These are phyloP conservation scores for Struthio camelus DNA, from an alignment of 2,113 vertebrate species.

Conservation along the genomic window DNA sequence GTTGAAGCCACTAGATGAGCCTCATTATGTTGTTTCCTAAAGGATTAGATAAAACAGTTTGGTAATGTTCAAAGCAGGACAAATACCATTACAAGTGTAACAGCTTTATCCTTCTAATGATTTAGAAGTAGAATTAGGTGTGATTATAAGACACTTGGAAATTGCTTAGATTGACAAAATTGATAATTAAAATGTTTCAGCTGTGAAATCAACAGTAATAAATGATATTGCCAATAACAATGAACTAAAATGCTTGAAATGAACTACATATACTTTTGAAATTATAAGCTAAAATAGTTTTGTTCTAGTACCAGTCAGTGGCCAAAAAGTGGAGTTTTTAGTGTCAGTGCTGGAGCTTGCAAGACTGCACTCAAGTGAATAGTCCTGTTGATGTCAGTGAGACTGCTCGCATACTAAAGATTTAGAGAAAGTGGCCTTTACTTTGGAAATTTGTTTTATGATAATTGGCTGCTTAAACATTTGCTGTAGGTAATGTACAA, in stretches of 20 bases:
- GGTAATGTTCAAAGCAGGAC: slow-evolving; percentile 66
- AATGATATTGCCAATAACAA: neutral
- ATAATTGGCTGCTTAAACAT: neutral
- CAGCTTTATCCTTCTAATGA: slow-evolving; percentile 49
- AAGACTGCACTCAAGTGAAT: neutral
- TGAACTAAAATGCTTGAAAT: neutral
- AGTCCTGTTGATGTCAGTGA: neutral
- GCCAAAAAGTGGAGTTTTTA: neutral
- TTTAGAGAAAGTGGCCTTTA: neutral
- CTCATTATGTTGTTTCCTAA: slow-evolving; percentile 72
- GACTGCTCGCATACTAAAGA: neutral
- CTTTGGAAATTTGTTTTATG: neutral
- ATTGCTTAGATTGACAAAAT: neutral
- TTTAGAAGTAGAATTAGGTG: slow-evolving; percentile 33
- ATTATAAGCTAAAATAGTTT: neutral
- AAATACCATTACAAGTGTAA: slow-evolving; percentile 60
- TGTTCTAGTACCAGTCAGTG: neutral
- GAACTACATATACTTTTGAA: neutral
- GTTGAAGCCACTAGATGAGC: slow-evolving; percentile 77
- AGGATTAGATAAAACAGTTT: slow-evolving; percentile 75
- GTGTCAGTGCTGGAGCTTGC: neutral
- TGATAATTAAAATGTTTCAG: neutral
- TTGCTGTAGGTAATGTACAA: neutral
- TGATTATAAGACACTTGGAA: slow-evolving; percentile 45
- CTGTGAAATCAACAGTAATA: neutral